A percentile compares a stretch with the other conserved stretches of the same genome.
Evolutionary conservation across 2,888 invertebrate species (phyloP).

Genomic region (Masnerella sp.): DNA sequence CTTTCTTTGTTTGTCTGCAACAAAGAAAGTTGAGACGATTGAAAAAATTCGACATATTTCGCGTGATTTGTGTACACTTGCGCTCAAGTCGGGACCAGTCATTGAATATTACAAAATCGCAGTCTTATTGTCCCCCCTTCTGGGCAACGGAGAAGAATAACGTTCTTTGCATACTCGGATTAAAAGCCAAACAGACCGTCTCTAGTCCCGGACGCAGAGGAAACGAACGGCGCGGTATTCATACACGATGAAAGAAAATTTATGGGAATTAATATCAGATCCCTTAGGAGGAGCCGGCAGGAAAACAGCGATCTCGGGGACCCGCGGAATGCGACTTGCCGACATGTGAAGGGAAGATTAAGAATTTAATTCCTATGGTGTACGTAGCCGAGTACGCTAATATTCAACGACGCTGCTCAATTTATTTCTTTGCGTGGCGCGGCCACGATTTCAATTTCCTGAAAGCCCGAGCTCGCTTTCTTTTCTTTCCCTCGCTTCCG

Average conservation of each 20-base stretch:
- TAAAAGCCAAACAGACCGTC: constrained; percentile 74
- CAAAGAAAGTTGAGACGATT: too few relatives aligned
- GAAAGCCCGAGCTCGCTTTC: constrained; percentile 11
- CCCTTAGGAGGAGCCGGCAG: constrained; percentile 66
- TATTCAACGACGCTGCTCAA: constrained; percentile 72
- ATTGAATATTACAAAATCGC: constrained; percentile 59
- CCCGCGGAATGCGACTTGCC: constrained; percentile 77
- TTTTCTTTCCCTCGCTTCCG: neutral
- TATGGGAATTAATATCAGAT: constrained; percentile 78
- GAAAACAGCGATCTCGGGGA: constrained; percentile 66
- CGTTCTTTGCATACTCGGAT: constrained; percentile 76
- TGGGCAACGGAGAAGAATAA: constrained; percentile 68
- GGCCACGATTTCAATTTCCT: constrained; percentile 63
- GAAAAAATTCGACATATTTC: constrained; percentile 38
- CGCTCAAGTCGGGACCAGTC: constrained; percentile 36
- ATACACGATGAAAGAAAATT: constrained; percentile 76
- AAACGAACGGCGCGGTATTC: constrained; percentile 63
- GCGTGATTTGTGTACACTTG: constrained; percentile 47
- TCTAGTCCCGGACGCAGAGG: constrained; percentile 42
- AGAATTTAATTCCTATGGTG: constrained; percentile 76
- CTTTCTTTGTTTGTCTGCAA: constrained; percentile 9
- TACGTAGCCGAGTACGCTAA: constrained; percentile 52
- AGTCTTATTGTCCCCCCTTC: constrained; percentile 46
- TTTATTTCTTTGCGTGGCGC: constrained; percentile 77
- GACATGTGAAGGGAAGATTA: constrained; percentile 76